phyloP scores from a whole-genome alignment of 2,113 vertebrate genomes.

The Phodopus roborovskii region DNA sequence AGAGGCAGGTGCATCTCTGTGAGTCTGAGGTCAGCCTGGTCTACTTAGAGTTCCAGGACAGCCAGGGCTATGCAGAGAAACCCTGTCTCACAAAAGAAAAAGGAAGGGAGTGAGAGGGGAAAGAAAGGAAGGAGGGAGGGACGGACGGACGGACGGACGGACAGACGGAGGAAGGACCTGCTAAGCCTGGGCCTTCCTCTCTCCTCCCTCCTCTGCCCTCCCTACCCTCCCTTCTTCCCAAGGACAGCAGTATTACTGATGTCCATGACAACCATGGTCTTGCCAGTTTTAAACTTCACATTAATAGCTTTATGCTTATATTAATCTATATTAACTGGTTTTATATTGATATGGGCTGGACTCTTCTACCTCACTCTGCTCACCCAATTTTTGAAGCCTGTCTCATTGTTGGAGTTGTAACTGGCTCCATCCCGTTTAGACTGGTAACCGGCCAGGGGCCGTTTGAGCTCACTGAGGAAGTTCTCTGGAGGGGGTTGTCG shows the following conservation, averaged over 20 bases:
- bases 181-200: not conserved
- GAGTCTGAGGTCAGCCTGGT: too few species aligned
- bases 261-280: not conserved
- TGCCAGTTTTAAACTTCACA: not conserved
- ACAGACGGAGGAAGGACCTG: not conserved
- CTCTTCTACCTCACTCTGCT: not conserved
- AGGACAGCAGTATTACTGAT: too few species aligned
- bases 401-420: not conserved
- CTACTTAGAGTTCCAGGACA: too few species aligned
- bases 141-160: not conserved
- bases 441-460: not conserved
- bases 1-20: too few species aligned
- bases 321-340: not conserved
- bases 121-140: too few species aligned
- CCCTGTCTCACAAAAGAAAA: not conserved
- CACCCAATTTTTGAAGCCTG: not conserved
- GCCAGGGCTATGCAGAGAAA: not conserved
- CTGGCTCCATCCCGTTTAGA: not conserved
- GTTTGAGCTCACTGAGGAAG: not conserved
- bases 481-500: not conserved
- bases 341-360: not conserved
- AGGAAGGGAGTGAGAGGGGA: too few species aligned
- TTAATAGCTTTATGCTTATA: not conserved
- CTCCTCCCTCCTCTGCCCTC: not conserved
- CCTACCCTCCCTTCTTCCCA: not conserved